Conservation (phyloP, 2,113 vertebrate species). For the Spea multiplicata region DNA sequence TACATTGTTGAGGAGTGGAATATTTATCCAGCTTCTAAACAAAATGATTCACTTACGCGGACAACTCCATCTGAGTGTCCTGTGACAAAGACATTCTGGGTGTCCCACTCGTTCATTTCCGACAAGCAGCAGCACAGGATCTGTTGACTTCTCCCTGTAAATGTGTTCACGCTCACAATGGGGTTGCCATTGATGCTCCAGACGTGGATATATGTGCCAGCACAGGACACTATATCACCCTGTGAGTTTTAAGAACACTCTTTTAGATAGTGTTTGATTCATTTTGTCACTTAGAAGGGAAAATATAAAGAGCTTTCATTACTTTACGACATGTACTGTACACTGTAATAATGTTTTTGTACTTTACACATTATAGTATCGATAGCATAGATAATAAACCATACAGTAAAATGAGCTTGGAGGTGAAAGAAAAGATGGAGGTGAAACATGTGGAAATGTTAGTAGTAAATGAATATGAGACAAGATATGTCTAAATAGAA, state of each 20-base stretch:
- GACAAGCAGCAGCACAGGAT: slow-evolving; percentile 95
- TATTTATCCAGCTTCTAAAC: neutral
- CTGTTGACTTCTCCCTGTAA: slow-evolving; percentile 92
- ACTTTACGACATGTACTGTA: too few species aligned
- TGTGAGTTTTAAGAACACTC: slow-evolving; percentile 49
- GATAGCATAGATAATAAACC: too few species aligned
- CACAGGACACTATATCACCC: slow-evolving; percentile 94
- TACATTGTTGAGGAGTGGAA: neutral
- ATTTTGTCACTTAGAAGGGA: too few species aligned
- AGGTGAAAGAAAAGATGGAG: too few species aligned
- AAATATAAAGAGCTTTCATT: too few species aligned
- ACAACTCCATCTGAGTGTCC: slow-evolving; percentile 96
- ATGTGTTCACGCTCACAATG: slow-evolving; percentile 91
- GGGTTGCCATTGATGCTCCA: slow-evolving; percentile 99
- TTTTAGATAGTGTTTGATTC: too few species aligned
- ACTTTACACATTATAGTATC: too few species aligned
- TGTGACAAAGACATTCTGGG: slow-evolving; percentile 94
- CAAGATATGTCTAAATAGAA: too few species aligned
- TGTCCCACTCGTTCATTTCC: slow-evolving; percentile 98
- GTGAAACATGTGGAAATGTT: too few species aligned
- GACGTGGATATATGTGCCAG: slow-evolving; percentile 91
- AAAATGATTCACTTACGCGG: slow-evolving; percentile 68
- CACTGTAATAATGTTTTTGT: too few species aligned
- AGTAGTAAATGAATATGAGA: too few species aligned
- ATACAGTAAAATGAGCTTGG: too few species aligned